phyloP scores from a whole-genome alignment of 2,113 vertebrate species.

The Hemiscyllium ocellatum region DNA sequence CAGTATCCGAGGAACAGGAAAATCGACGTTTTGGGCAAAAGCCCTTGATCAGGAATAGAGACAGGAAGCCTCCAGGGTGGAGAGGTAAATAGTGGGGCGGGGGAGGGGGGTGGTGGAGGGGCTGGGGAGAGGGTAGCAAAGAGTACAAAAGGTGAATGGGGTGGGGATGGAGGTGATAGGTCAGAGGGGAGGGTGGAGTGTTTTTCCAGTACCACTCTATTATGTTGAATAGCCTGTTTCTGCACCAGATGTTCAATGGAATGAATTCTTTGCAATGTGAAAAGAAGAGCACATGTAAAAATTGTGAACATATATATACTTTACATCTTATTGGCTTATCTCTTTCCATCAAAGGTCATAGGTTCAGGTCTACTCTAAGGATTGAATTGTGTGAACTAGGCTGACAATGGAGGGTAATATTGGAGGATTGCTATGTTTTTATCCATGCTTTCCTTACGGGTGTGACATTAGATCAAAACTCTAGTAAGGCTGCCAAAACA shows the following conservation, averaged over 20 bases:
- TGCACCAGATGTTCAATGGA: background rate
- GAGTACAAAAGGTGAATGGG: too few species aligned
- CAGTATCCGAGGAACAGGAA: too few species aligned
- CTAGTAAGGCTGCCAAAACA: background rate
- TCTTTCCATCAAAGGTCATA: background rate
- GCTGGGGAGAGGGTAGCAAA: too few species aligned
- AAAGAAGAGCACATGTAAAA: background rate
- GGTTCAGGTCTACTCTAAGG: background rate
- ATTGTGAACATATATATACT: background rate
- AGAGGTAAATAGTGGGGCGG: too few species aligned
- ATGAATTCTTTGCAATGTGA: background rate
- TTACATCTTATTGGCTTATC: background rate
- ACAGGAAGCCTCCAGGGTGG: too few species aligned
- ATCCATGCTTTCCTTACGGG: background rate
- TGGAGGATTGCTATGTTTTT: background rate
- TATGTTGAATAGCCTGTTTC: background rate
- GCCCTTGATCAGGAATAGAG: too few species aligned
- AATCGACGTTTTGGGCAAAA: too few species aligned
- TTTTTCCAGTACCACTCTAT: background rate
- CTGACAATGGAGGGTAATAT: background rate
- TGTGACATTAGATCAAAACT: background rate
- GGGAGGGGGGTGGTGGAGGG: too few species aligned
- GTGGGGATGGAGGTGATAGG: too few species aligned
- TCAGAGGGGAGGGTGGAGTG: too few species aligned
- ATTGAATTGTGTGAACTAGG: background rate